These are phyloP conservation scores for Pipistrellus nathusii DNA, from an alignment of 2,797 vertebrate species.

Conservation along the genomic window DNA sequence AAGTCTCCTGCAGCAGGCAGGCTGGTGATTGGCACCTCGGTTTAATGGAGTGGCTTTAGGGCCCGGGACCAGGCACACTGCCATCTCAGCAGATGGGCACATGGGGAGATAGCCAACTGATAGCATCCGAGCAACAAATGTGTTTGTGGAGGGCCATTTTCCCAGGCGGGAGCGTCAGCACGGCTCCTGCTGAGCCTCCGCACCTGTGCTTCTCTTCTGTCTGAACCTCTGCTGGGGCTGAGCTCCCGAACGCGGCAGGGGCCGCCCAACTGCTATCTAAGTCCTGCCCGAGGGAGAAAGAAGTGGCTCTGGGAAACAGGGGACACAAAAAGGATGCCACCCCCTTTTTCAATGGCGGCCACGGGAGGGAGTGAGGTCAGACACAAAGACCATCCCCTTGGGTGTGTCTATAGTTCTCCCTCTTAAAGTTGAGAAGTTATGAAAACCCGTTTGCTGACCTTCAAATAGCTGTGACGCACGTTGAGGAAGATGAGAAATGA, in stretches of 20 bases:
- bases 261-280: background rate
- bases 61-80: conserved; percentile 83
- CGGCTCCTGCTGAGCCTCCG: conserved; percentile 68
- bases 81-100: conserved; percentile 86
- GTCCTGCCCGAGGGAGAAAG: background rate
- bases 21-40: conserved; percentile 81
- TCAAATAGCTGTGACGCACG: background rate
- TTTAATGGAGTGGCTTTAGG: conserved; percentile 85
- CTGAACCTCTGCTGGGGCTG: background rate
- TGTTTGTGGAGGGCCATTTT: conserved; percentile 83
- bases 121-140: conserved; percentile 86
- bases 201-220: conserved; percentile 77
- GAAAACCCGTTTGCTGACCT: background rate
- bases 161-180: conserved; percentile 80
- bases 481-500: background rate
- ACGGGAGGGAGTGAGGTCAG: background rate
- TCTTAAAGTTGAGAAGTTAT: background rate
- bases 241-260: background rate
- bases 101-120: conserved; percentile 84
- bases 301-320: background rate
- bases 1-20: conserved; percentile 74
- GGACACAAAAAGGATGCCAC: background rate
- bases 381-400: background rate
- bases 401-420: background rate
- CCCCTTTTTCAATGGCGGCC: background rate